phyloP scores from a whole-genome alignment of 2,797 vertebrate species.

The Pteropus rufus region DNA sequence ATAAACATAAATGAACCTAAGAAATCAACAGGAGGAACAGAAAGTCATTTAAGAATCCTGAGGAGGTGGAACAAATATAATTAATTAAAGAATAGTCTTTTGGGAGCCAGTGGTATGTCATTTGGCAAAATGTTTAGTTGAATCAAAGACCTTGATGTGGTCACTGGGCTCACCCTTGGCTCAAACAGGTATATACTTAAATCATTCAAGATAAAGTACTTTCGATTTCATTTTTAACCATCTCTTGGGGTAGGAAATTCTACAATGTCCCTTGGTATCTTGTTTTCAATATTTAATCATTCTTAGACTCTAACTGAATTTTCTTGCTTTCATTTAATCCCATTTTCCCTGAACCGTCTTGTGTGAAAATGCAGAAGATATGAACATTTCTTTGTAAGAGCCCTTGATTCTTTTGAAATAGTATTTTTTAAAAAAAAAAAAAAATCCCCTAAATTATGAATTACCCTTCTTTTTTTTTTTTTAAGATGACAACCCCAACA shows the following conservation, averaged over 20 bases:
- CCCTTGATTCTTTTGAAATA: neutral
- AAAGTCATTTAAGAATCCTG: neutral
- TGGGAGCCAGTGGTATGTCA: neutral
- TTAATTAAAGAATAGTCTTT: neutral
- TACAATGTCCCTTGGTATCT: neutral
- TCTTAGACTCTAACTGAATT: neutral
- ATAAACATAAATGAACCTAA: conserved; percentile 9
- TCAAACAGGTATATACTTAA: neutral
- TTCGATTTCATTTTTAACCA: neutral
- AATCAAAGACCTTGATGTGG: neutral
- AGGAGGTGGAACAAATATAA: neutral
- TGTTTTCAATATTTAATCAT: conserved; percentile 29
- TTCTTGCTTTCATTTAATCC: conserved; percentile 7
- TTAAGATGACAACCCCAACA: neutral
- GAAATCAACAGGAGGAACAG: neutral
- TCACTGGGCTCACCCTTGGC: neutral
- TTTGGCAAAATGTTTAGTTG: neutral
- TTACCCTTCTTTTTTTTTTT: neutral
- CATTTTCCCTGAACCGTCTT: neutral
- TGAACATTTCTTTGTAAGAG: neutral
- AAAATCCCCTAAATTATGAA: neutral
- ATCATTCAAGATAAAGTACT: neutral
- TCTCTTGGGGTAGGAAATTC: neutral
- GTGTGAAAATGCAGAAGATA: neutral
- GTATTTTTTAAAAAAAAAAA: neutral